Base-by-base conservation (phyloP, 2,797 vertebrate species). In the Enteromius afrohamiltoni region DNA sequence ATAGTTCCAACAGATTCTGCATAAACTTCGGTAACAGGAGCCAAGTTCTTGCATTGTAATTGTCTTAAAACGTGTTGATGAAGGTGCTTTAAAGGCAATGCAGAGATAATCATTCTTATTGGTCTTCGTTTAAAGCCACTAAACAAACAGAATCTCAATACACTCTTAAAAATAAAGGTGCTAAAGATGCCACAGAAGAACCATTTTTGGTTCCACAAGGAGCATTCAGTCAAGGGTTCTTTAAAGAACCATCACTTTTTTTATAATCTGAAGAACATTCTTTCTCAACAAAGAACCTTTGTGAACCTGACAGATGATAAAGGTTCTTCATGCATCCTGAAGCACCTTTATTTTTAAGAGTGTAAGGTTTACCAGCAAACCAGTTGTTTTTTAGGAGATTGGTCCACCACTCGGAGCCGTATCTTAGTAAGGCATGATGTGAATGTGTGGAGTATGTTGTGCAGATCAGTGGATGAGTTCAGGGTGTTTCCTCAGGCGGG, bases 401-500 rank as follows among this genome's bases (percentile, higher is more conserved):
- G 19, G 8, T 49, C 9, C 10, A 49, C 9, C 17, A 31, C 0
- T 0, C 10, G n/a, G 17, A 74, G 17, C 9, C 47, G 3, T 13
- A 21, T 51, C 47, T 31, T 31, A 6, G 47, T 51, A 51, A 51
- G 26, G 26, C 51, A 73, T 51, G 26, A 19, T 7, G 21, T 74
- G 47, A 74, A 21, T 34, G 17, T 21, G 70, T 74, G 3, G 62
- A 80, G 75, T 68, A 82, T 75, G 45, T 58, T 21, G 55, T 42
- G 13, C 75, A 53, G 47, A 65, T 49, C 42, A 71, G 19, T 29
- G 26, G 31, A 62, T 74, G 55, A 55, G 14, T 73, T 77, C 40
- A 79, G 53, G 47, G 75, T 86, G 78, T 85, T 78, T 82, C 87
- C 79, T 88, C 80, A 89, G 85, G 82, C 83, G 73, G 78, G 4